These are phyloP conservation scores for Thymelicus lineola DNA, from an alignment of 2,888 invertebrate species.

Conservation along the genomic window DNA sequence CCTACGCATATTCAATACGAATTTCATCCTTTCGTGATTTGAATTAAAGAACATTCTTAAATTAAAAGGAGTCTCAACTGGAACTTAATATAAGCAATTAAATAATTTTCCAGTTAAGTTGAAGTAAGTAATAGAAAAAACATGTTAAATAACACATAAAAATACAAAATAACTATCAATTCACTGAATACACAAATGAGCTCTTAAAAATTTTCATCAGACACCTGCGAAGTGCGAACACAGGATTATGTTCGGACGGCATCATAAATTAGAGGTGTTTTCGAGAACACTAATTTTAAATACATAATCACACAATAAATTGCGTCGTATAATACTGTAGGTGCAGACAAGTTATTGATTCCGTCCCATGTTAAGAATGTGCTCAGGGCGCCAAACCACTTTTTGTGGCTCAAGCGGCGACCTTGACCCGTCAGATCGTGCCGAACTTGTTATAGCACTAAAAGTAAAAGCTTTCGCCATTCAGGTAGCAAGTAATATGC, in stretches of 20 bases:
- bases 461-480: constrained; percentile 78
- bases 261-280: constrained; percentile 58
- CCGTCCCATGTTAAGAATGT: constrained; percentile 61
- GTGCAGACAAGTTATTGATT: constrained; percentile 67
- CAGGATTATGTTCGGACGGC: constrained; percentile 41
- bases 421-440: constrained; percentile 75
- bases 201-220: constrained; percentile 37
- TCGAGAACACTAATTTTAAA: constrained; percentile 44
- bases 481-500: constrained; percentile 40
- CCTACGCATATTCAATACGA: constrained; percentile 60
- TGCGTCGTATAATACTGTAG: constrained; percentile 51
- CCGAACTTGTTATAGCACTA: constrained; percentile 70
- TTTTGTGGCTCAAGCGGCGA: constrained; percentile 63
- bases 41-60: constrained; percentile 41
- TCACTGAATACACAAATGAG: constrained; percentile 47
- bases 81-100: not conserved
- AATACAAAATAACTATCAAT: constrained; percentile 46
- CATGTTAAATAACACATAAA: constrained; percentile 40
- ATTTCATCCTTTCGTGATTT: constrained; percentile 53
- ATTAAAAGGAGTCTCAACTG: not conserved
- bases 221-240: constrained; percentile 62
- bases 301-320: constrained; percentile 48
- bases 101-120: too few species aligned
- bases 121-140: not conserved
- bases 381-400: constrained; percentile 66